Base-by-base conservation (phyloP, 2,113 vertebrate genomes). In the Sander vitreus region DNA sequence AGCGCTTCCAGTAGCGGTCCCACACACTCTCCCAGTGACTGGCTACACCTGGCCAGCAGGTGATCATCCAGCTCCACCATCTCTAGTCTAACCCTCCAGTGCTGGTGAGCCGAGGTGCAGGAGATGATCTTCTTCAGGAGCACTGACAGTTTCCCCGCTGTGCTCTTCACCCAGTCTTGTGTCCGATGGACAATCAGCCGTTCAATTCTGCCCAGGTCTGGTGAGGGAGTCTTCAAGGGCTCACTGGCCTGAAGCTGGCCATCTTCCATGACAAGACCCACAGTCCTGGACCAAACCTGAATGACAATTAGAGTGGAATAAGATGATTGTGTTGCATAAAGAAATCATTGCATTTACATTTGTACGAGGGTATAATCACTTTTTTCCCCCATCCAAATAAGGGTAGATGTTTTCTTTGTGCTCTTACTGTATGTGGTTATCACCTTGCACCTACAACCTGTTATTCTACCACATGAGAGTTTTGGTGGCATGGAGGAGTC, bases 81-180 rank as follows among this genome's bases (percentile, higher is more conserved):
- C 77, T 96, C 96, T 55, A 97, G 87, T 27, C 97, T 94, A 21
- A 97, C 97, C 76, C 94, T 97, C 98, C 98, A 99, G 91, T 99
- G 97, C 0, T 95, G 95, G 79, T 99, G 96, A n/a, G 93, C 91
- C 0, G 95, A 96, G 16, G 94, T 94, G 55, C 92, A 95, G 2
- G 96, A 96, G 33, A 95, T 94, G 4, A 98, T 93, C 85, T 96
- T 98, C 58, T 88, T 93, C 73, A 99, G 88, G 6, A 97, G 95
- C 43, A 96, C 6, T 1, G 78, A 87, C 48, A 99, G 93, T 39
- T 96, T 97, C 51, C 86, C 86, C 0, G 94, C 93, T 0, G 98
- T 97, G 48, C 80, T 92, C 91, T 96, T 96, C 15, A 93, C 92
- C 98, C 98, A 99, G 1, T 95, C 93, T 0, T 75, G 80, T 9